phyloP scores from a whole-genome alignment of 1,140 invertebrate species.

The Drosophila repleta region DNA sequence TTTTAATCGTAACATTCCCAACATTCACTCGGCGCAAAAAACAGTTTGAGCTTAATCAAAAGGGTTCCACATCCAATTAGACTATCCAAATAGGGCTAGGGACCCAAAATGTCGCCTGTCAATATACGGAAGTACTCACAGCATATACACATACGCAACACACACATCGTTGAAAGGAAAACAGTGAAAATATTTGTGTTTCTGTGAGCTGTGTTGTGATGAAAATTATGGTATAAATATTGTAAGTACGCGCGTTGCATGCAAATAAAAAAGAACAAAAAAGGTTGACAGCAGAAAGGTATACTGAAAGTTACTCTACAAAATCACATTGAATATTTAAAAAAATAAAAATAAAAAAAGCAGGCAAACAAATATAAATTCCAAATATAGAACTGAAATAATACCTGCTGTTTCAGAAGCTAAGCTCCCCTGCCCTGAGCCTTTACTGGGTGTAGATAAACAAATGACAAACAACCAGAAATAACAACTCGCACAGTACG shows the following conservation, averaged over 20 bases:
- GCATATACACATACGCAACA: not conserved
- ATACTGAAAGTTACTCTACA: not conserved
- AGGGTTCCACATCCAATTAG: slow-evolving; percentile 13
- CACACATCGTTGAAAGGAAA: not conserved
- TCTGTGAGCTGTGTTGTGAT: slow-evolving; percentile 17
- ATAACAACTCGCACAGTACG: slow-evolving; percentile 46
- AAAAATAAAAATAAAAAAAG: not conserved
- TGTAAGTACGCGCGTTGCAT: slow-evolving; percentile 34
- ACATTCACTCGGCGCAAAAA: not conserved
- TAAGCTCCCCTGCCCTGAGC: not conserved
- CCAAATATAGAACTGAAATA: not conserved
- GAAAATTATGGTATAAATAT: slow-evolving; percentile 70
- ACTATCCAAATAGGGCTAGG: slow-evolving; percentile 2
- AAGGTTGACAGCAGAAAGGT: not conserved
- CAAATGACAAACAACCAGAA: slow-evolving; percentile 23
- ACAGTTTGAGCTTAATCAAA: slow-evolving; percentile 18
- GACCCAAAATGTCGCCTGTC: slow-evolving; percentile 4
- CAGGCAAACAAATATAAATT: not conserved
- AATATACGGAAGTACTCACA: slow-evolving; percentile 2
- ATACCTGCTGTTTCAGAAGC: not conserved
- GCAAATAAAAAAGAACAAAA: slow-evolving; percentile 51
- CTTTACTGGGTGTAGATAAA: slow-evolving; percentile 2
- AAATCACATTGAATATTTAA: not conserved
- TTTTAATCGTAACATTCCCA: not conserved
- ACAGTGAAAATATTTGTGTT: slow-evolving; percentile 12